These are phyloP conservation scores for Argyresthia albistria DNA, from an alignment of 2,888 invertebrate genomes.

Conservation along the genomic window DNA sequence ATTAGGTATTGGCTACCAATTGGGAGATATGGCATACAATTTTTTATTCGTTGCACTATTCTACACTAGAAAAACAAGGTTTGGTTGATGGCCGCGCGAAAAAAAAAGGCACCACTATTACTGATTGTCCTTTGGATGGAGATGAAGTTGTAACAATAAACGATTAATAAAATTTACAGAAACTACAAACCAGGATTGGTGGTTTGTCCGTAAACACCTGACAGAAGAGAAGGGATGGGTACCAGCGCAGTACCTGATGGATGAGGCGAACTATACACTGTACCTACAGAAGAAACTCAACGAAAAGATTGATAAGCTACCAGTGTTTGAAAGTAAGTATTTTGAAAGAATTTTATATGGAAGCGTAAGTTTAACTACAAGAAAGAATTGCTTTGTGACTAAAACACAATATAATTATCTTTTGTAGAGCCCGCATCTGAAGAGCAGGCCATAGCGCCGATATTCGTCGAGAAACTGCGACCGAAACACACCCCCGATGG, in stretches of 20 bases:
- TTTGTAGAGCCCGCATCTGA: constrained; percentile 82
- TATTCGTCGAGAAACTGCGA: constrained; percentile 87
- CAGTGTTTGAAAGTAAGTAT: constrained; percentile 90
- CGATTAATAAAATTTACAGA: constrained; percentile 53
- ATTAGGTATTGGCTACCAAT: too few relatives aligned
- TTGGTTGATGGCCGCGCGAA: too few relatives aligned
- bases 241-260: constrained; percentile 90
- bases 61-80: too few relatives aligned
- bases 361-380: neutral
- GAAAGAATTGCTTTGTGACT: too few relatives aligned
- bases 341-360: neutral
- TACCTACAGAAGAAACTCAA: constrained; percentile 91
- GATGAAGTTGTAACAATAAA: neutral
- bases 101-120: too few relatives aligned
- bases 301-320: constrained; percentile 92
- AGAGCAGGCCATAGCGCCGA: constrained; percentile 86
- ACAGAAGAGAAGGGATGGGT: constrained; percentile 95
- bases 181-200: constrained; percentile 91
- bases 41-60: neutral
- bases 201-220: constrained; percentile 91
- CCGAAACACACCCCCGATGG: constrained; percentile 92
- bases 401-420: too few relatives aligned
- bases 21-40: neutral
- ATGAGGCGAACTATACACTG: constrained; percentile 83
- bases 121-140: too few relatives aligned